Evolutionary conservation across 2,113 vertebrate genomes (phyloP).

Genomic region (Peromyscus leucopus): DNA sequence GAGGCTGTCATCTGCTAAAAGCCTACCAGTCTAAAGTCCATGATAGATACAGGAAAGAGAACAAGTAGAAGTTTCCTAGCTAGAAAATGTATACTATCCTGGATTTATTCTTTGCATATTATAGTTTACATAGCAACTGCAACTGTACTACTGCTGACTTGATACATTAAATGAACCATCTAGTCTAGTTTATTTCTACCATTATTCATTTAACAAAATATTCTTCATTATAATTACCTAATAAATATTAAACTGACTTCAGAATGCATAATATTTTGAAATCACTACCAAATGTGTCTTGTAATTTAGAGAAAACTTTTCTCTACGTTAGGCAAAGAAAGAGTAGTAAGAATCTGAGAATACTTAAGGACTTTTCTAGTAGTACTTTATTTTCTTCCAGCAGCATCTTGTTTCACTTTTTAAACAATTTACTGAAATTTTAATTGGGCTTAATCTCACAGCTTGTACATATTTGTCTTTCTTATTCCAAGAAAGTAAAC

Average conservation of each 20-base stretch:
- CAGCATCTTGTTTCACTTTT: not conserved
- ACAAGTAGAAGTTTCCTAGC: slow-evolving; percentile 8
- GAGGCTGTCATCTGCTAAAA: slow-evolving; percentile 28
- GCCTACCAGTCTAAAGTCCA: not conserved
- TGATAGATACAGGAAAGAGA: slow-evolving; percentile 7
- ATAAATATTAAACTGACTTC: slow-evolving; percentile 24
- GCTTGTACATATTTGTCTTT: not conserved
- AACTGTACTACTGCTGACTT: not conserved
- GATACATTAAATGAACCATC: not conserved
- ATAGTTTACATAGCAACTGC: not conserved
- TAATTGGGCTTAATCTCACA: slow-evolving; percentile 26
- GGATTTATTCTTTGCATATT: not conserved
- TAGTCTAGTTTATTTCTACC: not conserved
- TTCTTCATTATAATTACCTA: slow-evolving; percentile 27
- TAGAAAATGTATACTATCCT: not conserved
- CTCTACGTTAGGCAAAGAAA: not conserved
- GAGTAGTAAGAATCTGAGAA: not conserved
- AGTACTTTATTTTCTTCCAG: not conserved
- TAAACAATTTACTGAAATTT: not conserved
- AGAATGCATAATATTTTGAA: not conserved
- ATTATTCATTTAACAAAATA: slow-evolving; percentile 26
- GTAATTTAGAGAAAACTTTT: slow-evolving; percentile 33
- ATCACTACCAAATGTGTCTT: not conserved
- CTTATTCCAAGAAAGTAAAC: slow-evolving; percentile 23
- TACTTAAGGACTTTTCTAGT: not conserved